Base-by-base conservation (phyloP, 1,140 invertebrate genomes). In the Capitella teleta region DNA sequence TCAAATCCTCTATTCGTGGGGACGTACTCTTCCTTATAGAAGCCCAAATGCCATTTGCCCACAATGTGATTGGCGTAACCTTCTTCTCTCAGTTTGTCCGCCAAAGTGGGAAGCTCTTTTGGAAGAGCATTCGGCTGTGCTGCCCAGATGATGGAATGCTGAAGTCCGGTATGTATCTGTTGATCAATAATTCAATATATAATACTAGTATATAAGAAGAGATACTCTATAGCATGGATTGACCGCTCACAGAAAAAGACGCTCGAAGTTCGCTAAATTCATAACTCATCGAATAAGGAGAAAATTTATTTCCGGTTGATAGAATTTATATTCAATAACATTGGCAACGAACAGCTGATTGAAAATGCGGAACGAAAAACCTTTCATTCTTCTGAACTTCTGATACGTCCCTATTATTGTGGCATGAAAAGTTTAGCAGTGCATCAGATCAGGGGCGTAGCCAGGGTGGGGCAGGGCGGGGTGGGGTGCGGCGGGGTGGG, bases 11-110 rank as follows among this genome's bases (percentile, higher is more conserved):
- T 45, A 23, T 58, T 55, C 4, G 51, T 61, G n/a, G 71, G 71
- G 1, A 57, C 47, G 52, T 57, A 70, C 16, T 64, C 57, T 30
- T 67, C 50, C 38, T 63, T 63, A 49, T 62, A 70, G 54, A 67
- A 68, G 6, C 71, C 71, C 5, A 72, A 47, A 55, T 73, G 68
- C 70, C 71, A 73, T 54, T 73, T 73, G 3, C 70, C 70, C 8
- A 71, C 60, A 36, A 57, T 57, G 49, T 73, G 68, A 5, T 65
- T 72, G 18, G 56, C 42, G 45, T 72, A 72, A 2, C 62, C 64
- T 8, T 53, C 51, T 28, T 61, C 52, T 28, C 54, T 60, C 45
- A 66, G 38, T 36, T 60, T 63, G 42, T 67, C 57, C 10, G 68
- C 61, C 5, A 72, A 34, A 19, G 65, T 66, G 36, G 60, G 59